phyloP scores from a whole-genome alignment of 2,888 invertebrate genomes.

The Patella ulyssiponensis region DNA sequence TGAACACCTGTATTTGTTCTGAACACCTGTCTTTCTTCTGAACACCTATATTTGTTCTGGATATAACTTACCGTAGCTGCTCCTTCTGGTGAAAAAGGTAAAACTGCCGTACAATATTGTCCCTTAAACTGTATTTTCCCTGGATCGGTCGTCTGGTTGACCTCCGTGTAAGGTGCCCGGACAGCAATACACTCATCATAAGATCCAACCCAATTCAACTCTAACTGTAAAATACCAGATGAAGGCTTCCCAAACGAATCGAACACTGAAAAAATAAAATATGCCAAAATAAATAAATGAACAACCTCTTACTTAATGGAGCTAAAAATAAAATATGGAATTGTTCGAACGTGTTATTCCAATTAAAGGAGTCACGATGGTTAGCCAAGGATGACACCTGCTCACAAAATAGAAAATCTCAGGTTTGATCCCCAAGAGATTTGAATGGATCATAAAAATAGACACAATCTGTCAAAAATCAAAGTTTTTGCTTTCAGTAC shows the following conservation, averaged over 20 bases:
- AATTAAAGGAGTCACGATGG: too few species aligned
- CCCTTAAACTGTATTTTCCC: not conserved
- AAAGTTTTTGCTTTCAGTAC: too few species aligned
- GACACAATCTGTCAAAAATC: too few species aligned
- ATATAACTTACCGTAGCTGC: not conserved
- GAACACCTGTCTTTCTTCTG: not conserved
- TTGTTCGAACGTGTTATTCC: too few species aligned
- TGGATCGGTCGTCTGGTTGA: not conserved
- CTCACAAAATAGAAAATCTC: too few species aligned
- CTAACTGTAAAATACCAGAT: conserved; percentile 2
- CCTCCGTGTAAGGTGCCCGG: not conserved
- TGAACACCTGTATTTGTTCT: too few species aligned
- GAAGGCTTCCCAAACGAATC: conserved; percentile 21
- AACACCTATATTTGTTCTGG: not conserved
- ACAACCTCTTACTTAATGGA: too few species aligned
- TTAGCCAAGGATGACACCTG: too few species aligned
- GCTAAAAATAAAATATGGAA: too few species aligned
- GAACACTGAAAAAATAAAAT: conserved; percentile 16
- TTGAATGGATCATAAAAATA: too few species aligned
- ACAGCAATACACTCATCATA: conserved; percentile 21
- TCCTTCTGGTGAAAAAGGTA: not conserved
- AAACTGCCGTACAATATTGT: conserved; percentile 17
- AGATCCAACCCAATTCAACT: conserved; percentile 11
- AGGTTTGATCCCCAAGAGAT: too few species aligned
- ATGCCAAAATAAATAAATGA: too few species aligned